These are phyloP conservation scores for Vireo altiloquus DNA, from an alignment of 2,113 vertebrate genomes.

Conservation along the genomic window DNA sequence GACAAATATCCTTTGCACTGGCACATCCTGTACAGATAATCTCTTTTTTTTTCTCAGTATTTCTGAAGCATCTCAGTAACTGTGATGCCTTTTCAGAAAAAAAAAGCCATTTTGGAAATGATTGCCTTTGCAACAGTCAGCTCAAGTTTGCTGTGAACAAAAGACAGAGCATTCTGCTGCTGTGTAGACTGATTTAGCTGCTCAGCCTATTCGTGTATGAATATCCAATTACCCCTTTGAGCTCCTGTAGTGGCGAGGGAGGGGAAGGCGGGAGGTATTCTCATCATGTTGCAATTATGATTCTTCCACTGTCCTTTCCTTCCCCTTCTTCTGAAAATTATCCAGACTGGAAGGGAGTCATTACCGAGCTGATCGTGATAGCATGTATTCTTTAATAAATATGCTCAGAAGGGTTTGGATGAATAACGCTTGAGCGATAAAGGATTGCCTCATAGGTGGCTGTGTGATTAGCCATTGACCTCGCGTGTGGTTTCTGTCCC, in stretches of 20 bases:
- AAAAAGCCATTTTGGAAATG: background rate
- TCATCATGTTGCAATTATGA: background rate
- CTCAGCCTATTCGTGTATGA: background rate
- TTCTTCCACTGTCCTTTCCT: background rate
- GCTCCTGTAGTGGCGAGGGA: background rate
- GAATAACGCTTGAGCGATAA: background rate
- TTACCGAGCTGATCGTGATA: background rate
- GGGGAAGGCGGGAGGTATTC: background rate
- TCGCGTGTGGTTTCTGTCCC: background rate
- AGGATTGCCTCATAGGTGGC: background rate
- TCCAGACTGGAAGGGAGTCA: background rate
- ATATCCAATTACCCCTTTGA: conserved; percentile 17
- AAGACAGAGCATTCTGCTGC: background rate
- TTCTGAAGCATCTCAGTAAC: background rate
- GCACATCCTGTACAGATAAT: background rate
- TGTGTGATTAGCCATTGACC: conserved; percentile 39
- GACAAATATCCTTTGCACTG: background rate
- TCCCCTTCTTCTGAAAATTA: background rate
- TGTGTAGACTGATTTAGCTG: background rate
- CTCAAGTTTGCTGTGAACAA: background rate
- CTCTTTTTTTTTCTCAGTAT: background rate
- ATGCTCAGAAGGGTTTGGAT: background rate
- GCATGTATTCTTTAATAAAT: conserved; percentile 18
- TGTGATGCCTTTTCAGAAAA: background rate
- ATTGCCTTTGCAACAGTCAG: background rate